Base-by-base conservation (phyloP, 2,888 invertebrate species). In the Nephrotoma guestfalica region DNA sequence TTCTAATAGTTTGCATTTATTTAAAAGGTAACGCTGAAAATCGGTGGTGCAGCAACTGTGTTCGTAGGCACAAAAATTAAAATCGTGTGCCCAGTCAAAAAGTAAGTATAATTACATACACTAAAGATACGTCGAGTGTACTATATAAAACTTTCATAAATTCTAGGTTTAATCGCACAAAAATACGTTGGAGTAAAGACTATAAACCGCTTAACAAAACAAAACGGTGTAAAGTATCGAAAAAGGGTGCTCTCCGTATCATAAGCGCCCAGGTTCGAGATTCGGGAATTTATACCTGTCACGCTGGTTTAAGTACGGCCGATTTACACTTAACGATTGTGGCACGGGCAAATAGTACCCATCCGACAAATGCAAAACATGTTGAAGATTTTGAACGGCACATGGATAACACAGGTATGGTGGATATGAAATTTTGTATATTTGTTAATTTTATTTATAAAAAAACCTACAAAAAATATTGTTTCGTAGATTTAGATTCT, bases 41-140 rank as follows among this genome's bases (percentile, higher is more conserved):
- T 98, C 0, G 98, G 98, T 0, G 98, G 98, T 0, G 95, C 95
- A 0, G 98, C 98, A 0, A 96, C 96, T 0, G 95, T 98, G 86
- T 98, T 96, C 92, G 95, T 96, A 89, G 98, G 98, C 7, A 97
- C 97, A 0, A 96, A 96, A 89, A 95, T 98, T 87, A 98, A 98
- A 92, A 97, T 98, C 88, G 97, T 97, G 90, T 98, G 98, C 90
- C 98, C 98, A 0, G 97, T 97, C 40, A 97, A 97, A 90, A 95
- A 96, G 88, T 88, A 86, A 83, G 43, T 86, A 85, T n/a, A n/a
- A 86, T n/a, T 42, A n/a, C 7, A 85, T 85, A 2, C 3, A 30
- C 2, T 30, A 3, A 30, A 30, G 30, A 30, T 30, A 0, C 30
- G 30, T 30, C 30, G 30, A 30, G 30, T 30, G 30, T 30, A 30